phyloP scores from a whole-genome alignment of 2,888 invertebrate genomes.

The Lysandra coridon region DNA sequence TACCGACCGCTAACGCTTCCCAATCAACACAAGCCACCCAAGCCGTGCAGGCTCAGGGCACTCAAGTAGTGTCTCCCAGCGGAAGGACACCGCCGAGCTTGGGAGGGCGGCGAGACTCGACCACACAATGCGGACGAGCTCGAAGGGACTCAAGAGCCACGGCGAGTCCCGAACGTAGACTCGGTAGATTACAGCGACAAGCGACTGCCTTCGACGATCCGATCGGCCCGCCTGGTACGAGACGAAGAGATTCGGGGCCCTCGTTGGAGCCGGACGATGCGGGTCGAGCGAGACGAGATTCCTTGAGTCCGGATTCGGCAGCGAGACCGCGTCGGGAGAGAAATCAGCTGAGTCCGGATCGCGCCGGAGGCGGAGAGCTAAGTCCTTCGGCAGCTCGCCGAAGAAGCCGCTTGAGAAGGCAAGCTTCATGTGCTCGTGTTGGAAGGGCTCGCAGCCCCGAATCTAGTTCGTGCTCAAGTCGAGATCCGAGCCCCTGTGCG shows the following conservation, averaged over 20 bases:
- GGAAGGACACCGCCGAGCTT: constrained; percentile 72
- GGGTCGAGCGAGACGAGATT: constrained; percentile 89
- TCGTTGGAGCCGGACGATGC: constrained; percentile 92
- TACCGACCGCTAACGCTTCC: constrained; percentile 53
- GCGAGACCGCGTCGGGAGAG: constrained; percentile 88
- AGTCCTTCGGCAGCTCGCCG: constrained; percentile 87
- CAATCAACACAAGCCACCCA: constrained; percentile 58
- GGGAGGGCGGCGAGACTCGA: constrained; percentile 87
- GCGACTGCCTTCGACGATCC: constrained; percentile 95
- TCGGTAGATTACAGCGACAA: constrained; percentile 89
- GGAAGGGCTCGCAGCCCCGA: constrained; percentile 83
- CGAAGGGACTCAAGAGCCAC: constrained; percentile 84
- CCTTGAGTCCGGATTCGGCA: constrained; percentile 94
- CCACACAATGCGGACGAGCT: constrained; percentile 88
- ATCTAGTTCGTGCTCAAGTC: constrained; percentile 87
- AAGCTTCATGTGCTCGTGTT: constrained; percentile 87
- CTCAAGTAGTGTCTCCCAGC: constrained; percentile 59
- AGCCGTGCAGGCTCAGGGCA: constrained; percentile 47
- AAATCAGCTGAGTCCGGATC: constrained; percentile 89
- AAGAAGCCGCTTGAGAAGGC: constrained; percentile 85
- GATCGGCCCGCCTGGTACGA: constrained; percentile 84
- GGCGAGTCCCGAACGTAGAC: constrained; percentile 84
- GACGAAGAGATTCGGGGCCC: constrained; percentile 89
- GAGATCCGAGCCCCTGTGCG: constrained; percentile 91
- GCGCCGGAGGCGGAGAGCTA: constrained; percentile 88